Conservation (phyloP, 2,888 invertebrate genomes). For the Gymnoscelis rufifasciata region DNA sequence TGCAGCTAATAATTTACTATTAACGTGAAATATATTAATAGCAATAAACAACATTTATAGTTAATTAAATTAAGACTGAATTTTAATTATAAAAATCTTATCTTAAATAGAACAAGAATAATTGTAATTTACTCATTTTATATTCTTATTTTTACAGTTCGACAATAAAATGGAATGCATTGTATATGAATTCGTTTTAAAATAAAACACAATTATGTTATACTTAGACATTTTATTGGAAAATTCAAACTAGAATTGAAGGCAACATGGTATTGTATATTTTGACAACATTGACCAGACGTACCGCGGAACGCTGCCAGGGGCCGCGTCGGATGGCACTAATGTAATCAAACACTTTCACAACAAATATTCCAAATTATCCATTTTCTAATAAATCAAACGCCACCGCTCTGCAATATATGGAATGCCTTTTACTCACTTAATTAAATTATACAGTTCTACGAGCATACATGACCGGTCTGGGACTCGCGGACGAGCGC, state of each 20-base stretch:
- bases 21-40: no score
- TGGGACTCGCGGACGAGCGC: no score
- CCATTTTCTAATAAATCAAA: constrained; percentile 49
- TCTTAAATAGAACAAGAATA: no score
- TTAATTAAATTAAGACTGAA: no score
- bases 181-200: constrained; percentile 12
- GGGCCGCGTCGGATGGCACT: constrained; percentile 62
- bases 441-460: constrained; percentile 66
- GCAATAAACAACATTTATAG: no score
- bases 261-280: constrained; percentile 78
- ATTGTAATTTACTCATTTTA: no score
- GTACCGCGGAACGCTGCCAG: constrained; percentile 26
- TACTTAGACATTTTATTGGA: constrained; percentile 78
- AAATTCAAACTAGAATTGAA: constrained; percentile 76
- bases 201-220: constrained; percentile 59
- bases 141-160: neutral
- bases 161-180: neutral
- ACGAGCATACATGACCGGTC: constrained; percentile 60
- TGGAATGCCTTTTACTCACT: constrained; percentile 76
- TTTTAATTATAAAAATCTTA: no score
- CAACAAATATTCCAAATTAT: constrained; percentile 22
- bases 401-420: constrained; percentile 68
- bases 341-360: constrained; percentile 20
- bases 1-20: no score
- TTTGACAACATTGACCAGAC: constrained; percentile 50